phyloP scores from a whole-genome alignment of 2,888 invertebrate genomes.

The Conistra vaccinii region DNA sequence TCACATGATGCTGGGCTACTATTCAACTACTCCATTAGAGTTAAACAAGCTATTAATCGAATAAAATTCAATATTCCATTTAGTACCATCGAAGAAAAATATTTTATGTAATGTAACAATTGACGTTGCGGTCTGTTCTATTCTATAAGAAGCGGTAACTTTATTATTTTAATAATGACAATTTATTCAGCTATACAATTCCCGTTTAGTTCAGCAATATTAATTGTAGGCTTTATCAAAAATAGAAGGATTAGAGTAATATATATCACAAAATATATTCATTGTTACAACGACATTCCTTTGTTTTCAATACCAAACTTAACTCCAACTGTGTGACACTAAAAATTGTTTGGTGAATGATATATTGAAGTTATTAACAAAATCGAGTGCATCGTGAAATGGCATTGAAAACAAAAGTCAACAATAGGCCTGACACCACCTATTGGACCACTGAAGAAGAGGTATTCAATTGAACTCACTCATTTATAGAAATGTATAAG shows the following conservation, averaged over 20 bases:
- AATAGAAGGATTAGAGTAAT: conserved; percentile 90
- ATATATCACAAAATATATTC: conserved; percentile 91
- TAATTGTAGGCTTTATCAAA: conserved; percentile 89
- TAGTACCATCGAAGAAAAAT: conserved; percentile 63
- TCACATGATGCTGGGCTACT: conserved; percentile 30
- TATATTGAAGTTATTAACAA: conserved; percentile 37
- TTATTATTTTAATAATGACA: conserved; percentile 59
- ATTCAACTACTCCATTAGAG: conserved; percentile 14
- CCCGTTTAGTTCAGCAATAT: conserved; percentile 84
- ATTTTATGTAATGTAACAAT: conserved; percentile 69
- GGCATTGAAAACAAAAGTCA: conserved; percentile 87
- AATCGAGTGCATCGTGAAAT: conserved; percentile 62
- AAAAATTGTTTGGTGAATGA: conserved; percentile 33
- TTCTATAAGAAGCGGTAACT: conserved; percentile 71
- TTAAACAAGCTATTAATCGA: conserved; percentile 45
- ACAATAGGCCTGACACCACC: conserved; percentile 85
- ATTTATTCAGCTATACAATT: conserved; percentile 84
- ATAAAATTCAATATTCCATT: conserved; percentile 47
- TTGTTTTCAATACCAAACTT: conserved; percentile 86
- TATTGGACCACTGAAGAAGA: conserved; percentile 89
- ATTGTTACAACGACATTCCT: conserved; percentile 84
- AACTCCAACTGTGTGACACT: conserved; percentile 38
- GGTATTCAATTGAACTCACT: conserved; percentile 86
- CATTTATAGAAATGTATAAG: conserved; percentile 72
- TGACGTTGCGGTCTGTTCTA: conserved; percentile 75